These are phyloP conservation scores for Chironomus tentans DNA, from an alignment of 2,888 invertebrate species.

Conservation along the genomic window DNA sequence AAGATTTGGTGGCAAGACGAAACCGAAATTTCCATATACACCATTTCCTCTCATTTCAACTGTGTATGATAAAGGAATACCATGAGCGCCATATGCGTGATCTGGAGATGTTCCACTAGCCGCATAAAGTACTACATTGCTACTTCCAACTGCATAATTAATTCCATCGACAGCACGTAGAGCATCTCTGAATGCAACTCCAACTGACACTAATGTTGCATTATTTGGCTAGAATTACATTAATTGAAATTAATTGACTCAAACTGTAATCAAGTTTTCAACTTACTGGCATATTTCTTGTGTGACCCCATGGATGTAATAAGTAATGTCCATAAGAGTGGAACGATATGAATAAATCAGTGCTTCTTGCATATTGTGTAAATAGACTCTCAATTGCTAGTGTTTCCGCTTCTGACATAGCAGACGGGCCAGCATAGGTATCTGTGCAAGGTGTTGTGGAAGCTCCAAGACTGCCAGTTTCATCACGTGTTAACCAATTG, in stretches of 20 bases:
- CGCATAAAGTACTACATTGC: conserved; percentile 44
- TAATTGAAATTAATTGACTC: background rate
- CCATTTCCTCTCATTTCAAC: conserved; percentile 59
- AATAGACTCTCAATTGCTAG: conserved; percentile 44
- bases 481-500: conserved; percentile 33
- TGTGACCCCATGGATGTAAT: conserved; percentile 52
- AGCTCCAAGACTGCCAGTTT: background rate
- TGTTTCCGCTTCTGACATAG: conserved; percentile 51
- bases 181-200: conserved; percentile 37
- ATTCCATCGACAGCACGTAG: conserved; percentile 45
- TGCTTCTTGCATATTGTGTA: conserved; percentile 37
- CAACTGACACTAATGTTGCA: background rate
- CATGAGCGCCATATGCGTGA: conserved; percentile 46
- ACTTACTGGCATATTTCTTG: conserved; percentile 35
- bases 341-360: conserved; percentile 50
- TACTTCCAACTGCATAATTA: conserved; percentile 45
- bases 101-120: conserved; percentile 44
- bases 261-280: background rate
- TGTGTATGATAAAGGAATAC: conserved; percentile 46
- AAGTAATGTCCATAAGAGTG: conserved; percentile 56
- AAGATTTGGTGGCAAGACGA: conserved; percentile 54
- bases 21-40: conserved; percentile 45
- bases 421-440: conserved; percentile 44
- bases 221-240: background rate
- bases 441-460: background rate